phyloP scores from a whole-genome alignment of 2,888 invertebrate genomes.

The Bimastos eiseni region DNA sequence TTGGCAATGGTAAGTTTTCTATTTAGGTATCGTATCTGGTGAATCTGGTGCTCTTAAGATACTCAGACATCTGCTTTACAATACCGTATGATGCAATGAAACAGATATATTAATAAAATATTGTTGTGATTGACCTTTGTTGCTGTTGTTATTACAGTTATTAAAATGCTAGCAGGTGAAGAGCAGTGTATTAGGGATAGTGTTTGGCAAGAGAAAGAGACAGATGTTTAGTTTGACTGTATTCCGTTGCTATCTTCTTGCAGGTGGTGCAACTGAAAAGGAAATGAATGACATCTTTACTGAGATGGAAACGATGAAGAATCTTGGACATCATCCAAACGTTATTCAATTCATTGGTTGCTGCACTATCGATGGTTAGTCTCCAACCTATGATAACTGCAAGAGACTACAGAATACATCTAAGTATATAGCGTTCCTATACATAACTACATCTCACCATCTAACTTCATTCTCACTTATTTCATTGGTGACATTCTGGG shows the following conservation, averaged over 20 bases:
- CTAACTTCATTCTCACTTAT: too few relatives aligned
- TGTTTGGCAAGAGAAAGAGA: background rate
- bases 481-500: too few relatives aligned
- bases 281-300: constrained; percentile 14
- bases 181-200: too few relatives aligned
- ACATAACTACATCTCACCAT: too few relatives aligned
- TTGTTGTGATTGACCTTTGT: background rate
- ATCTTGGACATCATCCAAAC: constrained; percentile 24
- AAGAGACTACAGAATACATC: too few relatives aligned
- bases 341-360: constrained; percentile 28
- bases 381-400: background rate
- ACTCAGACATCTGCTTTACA: background rate
- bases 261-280: constrained; percentile 18
- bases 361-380: constrained; percentile 24
- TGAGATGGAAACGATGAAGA: constrained; percentile 24
- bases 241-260: background rate
- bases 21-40: too few relatives aligned
- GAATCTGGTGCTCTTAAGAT: background rate
- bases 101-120: background rate
- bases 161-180: too few relatives aligned
- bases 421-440: background rate
- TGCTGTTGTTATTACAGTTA: too few relatives aligned
- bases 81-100: background rate
- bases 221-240: background rate
- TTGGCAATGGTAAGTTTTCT: background rate